Percentiles rank a stretch among this genome's conserved stretches.
Evolutionary conservation across 2,888 invertebrate genomes (phyloP).

Genomic region (Nomada fucata): DNA sequence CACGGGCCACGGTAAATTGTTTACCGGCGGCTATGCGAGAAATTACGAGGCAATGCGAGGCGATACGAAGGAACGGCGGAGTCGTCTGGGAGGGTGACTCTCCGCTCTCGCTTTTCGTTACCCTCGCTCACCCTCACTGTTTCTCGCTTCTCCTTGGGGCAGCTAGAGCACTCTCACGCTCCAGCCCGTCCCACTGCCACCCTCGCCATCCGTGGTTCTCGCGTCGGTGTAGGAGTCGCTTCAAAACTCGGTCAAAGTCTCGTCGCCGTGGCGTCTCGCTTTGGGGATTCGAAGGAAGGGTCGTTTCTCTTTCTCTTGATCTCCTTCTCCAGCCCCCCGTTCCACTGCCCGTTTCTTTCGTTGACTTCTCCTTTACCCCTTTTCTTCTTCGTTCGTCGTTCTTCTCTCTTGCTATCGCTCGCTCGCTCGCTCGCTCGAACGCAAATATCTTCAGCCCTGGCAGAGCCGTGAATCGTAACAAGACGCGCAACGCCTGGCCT

Average conservation of each 20-base stretch:
- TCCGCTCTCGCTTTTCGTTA: conserved; percentile 42
- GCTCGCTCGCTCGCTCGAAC: conserved; percentile 16
- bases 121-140: neutral
- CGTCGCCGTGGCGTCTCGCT: conserved; percentile 77
- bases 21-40: conserved; percentile 64
- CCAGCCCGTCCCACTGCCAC: neutral
- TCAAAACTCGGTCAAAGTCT: conserved; percentile 84
- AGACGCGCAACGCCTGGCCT: conserved; percentile 22
- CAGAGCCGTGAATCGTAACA: conserved; percentile 32
- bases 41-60: conserved; percentile 55
- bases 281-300: conserved; percentile 78
- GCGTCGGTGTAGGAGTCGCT: conserved; percentile 74
- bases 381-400: neutral
- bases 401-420: neutral
- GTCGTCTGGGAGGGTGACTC: conserved; percentile 71
- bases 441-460: conserved; percentile 41
- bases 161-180: neutral
- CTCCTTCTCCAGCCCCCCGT: conserved; percentile 15
- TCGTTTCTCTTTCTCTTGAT: conserved; percentile 69
- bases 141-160: conserved; percentile 2
- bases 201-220: conserved; percentile 13
- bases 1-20: conserved; percentile 66
- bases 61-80: conserved; percentile 64
- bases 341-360: neutral
- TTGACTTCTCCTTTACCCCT: too few relatives aligned